phyloP scores from a whole-genome alignment of 2,797 vertebrate species.

The Kryptopterus vitreolus region DNA sequence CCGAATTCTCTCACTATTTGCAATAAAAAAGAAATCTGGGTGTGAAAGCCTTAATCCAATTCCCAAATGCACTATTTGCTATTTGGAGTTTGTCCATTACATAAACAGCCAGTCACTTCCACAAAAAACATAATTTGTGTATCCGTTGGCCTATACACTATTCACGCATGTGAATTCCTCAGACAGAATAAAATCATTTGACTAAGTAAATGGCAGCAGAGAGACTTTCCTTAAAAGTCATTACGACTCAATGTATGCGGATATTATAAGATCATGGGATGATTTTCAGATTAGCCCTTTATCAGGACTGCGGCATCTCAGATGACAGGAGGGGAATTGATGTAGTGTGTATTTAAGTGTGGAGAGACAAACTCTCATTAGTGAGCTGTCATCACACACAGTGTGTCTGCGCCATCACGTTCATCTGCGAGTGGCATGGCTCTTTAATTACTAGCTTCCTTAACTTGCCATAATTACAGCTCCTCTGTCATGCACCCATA shows the following conservation, averaged over 20 bases:
- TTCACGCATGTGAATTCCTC: constrained; percentile 15
- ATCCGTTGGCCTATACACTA: background rate
- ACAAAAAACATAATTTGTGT: background rate
- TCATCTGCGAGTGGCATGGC: constrained; percentile 33
- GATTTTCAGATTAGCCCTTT: constrained; percentile 42
- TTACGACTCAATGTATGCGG: constrained; percentile 16
- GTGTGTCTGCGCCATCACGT: constrained; percentile 22
- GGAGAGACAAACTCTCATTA: constrained; percentile 30
- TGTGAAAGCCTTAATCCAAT: background rate
- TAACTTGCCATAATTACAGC: background rate
- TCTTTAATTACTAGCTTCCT: constrained; percentile 25
- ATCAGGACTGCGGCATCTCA: constrained; percentile 39
- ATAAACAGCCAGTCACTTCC: constrained; percentile 20
- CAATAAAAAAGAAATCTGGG: background rate
- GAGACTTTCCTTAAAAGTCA: constrained; percentile 23
- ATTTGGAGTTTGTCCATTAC: background rate
- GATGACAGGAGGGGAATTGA: constrained; percentile 42
- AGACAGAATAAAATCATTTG: constrained; percentile 23
- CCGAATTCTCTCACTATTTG: background rate
- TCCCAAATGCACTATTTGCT: background rate
- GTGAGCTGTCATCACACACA: constrained; percentile 18
- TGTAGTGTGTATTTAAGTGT: constrained; percentile 41
- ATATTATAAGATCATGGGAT: constrained; percentile 27
- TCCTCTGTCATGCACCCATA: background rate
- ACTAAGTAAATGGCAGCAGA: constrained; percentile 31